Percentiles rank a stretch among this genome's conserved stretches.
phyloP scores from a whole-genome alignment of 2,113 vertebrate species.

The Passer domesticus region DNA sequence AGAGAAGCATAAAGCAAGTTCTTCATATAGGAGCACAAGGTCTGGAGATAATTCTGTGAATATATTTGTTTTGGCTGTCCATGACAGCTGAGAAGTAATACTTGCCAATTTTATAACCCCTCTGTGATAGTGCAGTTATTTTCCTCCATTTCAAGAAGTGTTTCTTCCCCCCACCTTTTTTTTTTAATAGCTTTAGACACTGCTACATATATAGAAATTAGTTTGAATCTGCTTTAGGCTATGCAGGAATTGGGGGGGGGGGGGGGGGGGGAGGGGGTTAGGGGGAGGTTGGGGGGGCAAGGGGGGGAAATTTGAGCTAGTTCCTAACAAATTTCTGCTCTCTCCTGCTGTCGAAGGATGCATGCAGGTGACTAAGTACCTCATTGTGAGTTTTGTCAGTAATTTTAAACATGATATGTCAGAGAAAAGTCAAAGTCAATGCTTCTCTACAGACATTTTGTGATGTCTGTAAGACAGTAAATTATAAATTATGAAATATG shows the following conservation, averaged over 20 bases:
- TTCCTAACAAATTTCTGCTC: neutral
- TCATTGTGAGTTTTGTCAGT: neutral
- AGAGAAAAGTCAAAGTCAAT: neutral
- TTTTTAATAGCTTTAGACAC: neutral
- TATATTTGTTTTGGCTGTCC: constrained; percentile 12
- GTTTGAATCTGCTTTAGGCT: neutral
- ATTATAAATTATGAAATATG: neutral
- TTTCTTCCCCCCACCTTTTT: neutral
- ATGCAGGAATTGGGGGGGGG: neutral
- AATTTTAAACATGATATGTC: neutral
- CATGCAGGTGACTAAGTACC: neutral
- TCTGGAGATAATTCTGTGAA: neutral
- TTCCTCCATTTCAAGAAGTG: neutral
- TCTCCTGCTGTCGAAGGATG: neutral
- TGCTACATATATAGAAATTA: neutral
- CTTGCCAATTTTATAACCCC: neutral
- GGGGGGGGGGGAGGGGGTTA: too few relatives aligned
- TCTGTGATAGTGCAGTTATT: constrained; percentile 23
- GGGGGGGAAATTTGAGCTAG: neutral
- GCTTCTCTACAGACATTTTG: neutral
- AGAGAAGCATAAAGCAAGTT: constrained; percentile 45
- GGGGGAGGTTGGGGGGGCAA: neutral
- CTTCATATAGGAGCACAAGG: neutral
- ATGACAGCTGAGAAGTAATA: constrained; percentile 18
- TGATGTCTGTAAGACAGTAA: neutral